Evolutionary conservation across 2,113 vertebrate species (phyloP).

Genomic region (Narcine bancroftii): DNA sequence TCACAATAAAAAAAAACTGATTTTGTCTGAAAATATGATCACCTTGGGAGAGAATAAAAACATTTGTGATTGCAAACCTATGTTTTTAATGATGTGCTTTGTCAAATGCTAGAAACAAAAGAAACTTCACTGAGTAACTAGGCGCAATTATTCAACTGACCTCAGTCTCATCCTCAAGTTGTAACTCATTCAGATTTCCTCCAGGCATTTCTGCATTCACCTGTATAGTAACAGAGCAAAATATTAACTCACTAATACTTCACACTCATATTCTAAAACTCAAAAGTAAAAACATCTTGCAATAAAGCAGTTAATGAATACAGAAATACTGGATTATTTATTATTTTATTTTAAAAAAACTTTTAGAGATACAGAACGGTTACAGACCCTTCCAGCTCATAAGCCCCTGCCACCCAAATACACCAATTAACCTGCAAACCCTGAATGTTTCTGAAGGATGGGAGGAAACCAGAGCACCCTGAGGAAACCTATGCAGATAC

Average conservation of each 20-base stretch:
- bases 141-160: neutral
- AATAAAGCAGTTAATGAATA: neutral
- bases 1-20: neutral
- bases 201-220: neutral
- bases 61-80: neutral
- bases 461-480: too few relatives aligned
- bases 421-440: too few relatives aligned
- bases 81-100: neutral
- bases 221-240: neutral
- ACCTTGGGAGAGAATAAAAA: neutral
- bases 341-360: too few relatives aligned
- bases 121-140: neutral
- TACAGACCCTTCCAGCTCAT: too few relatives aligned
- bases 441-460: too few relatives aligned
- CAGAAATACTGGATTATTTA: neutral
- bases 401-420: too few relatives aligned
- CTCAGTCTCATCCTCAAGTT: conserved; percentile 24
- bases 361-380: too few relatives aligned
- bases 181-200: neutral
- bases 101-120: neutral
- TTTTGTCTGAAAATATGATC: neutral
- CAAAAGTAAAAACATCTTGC: neutral
- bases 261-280: neutral
- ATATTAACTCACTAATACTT: neutral
- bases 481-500: too few relatives aligned